Base-by-base conservation (phyloP, 1,140 invertebrate genomes). In the Drosophila repleta region DNA sequence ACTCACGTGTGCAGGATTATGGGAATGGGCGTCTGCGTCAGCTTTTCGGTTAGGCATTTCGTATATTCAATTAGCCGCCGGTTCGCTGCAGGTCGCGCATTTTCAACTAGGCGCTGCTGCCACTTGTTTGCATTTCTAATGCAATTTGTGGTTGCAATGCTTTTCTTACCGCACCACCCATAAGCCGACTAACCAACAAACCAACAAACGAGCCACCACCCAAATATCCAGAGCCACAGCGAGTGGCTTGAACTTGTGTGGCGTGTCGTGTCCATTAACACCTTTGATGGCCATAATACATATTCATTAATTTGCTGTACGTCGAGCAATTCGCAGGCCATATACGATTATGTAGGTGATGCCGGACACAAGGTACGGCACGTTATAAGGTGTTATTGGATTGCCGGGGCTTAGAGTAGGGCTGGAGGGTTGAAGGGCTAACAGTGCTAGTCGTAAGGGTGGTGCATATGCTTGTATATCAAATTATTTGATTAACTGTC, bases 101-200 rank as follows among this genome's bases (percentile, higher is more conserved):
- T 65, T 81, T 62, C 52, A 15, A 41, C 52, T 32, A 60, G 57
- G 48, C 26, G 21, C 48, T 43, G 37, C 37, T 43, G 26, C 43
- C 68, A 79, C 83, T 88, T 87, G 82, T 87, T 87, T 88, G 82
- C 84, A 87, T 87, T 87, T 88, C 82, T 87, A 88, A 87, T 87
- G 82, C 83, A 87, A 87, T 87, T 87, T 87, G 82, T 39, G 82
- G 82, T 83, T 76, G 78, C 74, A 87, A 45, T 69, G 83, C 79
- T 76, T 78, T 88, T 83, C 71, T 81, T 80, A 43, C 11, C 24
- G 18, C 48, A 41, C 11, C 60, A 11, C 60, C 41, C 37, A 26
- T 58, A n/a, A 35, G 10, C 17, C 18, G n/a, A 15, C 63, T 15
- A 35, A 5, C n/a, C 26, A n/a, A 15, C 21, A 2, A 15, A 6